Evolutionary conservation across 2,888 invertebrate species (phyloP), one percentile per base, ranked within the genome.

Genomic region (Calliopum simillimum): DNA sequence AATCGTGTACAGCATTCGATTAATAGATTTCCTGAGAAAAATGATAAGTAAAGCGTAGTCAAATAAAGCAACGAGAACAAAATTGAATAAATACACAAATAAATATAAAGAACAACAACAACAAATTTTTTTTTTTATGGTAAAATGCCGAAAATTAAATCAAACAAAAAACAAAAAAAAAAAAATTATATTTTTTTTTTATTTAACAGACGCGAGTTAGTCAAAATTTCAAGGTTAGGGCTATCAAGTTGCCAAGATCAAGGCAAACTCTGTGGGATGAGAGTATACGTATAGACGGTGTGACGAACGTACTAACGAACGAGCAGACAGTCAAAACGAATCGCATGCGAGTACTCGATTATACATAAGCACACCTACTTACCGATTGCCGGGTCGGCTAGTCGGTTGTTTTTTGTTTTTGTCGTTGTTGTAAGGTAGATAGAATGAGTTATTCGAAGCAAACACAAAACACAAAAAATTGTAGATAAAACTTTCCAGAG

Each of bases 231-330:
- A 66, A 66, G 83, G 82, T 82, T 82, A 79, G 79, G 81, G 83
- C 83, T 82, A 83, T 82, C 82, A 82, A 79, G 79, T 82, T 83
- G 81, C 78, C 82, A 82, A 82, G 82, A 82, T 82, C 82, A 82
- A 82, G 82, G 82, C 76, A 72, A 75, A 69, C 74, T n/a, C n/a
- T 70, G 74, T 69, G 75, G 66, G 33, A 43, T 43, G 58, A 59
- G 58, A 59, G 58, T 59, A 33, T 33, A 33, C 33, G 33, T 0
- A 33, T 33, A 8, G 33, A 33, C 4, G 11, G 58, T n/a, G n/a
- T n/a, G n/a, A 25, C 43, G 41, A 41, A 59, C 21, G 11, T 33
- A 43, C 16, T 8, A 49, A 62, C 16, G 19, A 16, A 19, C 21
- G 56, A 44, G 55, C 33, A 25, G 14, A 44, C 12, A 8, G 66